Evolutionary conservation across 92 coral and sea anemone genomes (phyloP), one percentile per base, ranked within the genome.

Genomic region (Ricordea florida): DNA sequence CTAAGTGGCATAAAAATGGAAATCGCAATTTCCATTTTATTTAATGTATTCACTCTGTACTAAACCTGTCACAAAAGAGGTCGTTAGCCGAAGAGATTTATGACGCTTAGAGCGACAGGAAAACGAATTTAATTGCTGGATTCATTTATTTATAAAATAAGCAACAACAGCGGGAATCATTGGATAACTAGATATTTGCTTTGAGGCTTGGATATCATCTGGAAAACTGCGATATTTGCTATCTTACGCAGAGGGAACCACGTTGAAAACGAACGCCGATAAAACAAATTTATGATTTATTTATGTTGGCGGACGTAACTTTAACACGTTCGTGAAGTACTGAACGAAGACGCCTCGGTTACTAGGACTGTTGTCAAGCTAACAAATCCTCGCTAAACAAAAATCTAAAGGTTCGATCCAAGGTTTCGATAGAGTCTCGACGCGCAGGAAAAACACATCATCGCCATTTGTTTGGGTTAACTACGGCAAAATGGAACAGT

Each of bases 401-500:
- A 50, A 20, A 49, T 55, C 26, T 34, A 31, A 64, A 20, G 6
- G 18, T 3, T 13, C 8, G 24, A 24, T 38, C 29, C 28, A 40
- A 55, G 41, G 3, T 32, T 66, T 46, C 22, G 31, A 22, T 21
- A n/a, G n/a, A n/a, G n/a, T n/a, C n/a, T n/a, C n/a, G n/a, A n/a
- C 33, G 58, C 27, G 48, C 27, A 32, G 20, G 6, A 22, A 10
- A 38, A 37, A 25, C 17, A 30, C 37, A 51, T 41, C 26, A 41
- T 3, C 28, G 43, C 26, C 32, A 13, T 37, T 51, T 53, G 49
- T 51, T 69, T 36, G 49, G 17, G 22, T 36, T 10, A 42, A 37
- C 32, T 41, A 28, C 17, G 44, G 16, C 48, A 74, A 66, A 35
- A 90, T 90, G 96, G 71, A 92, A 35, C 69, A 87, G 9, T 80